phyloP scores from a whole-genome alignment of 2,113 vertebrate species.

The Zapornia atra region DNA sequence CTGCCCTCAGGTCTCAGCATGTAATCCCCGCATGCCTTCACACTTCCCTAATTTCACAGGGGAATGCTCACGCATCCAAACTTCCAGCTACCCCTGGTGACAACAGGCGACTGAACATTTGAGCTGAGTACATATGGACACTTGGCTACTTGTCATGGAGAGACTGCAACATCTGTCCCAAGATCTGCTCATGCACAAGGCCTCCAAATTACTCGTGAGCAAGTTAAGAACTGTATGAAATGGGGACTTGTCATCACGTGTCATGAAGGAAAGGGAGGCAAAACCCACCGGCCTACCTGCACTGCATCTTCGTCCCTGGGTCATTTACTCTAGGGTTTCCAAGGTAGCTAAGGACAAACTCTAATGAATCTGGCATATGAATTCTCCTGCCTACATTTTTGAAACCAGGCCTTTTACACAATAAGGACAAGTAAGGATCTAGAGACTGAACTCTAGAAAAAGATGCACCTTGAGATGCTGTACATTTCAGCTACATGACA shows the following conservation, averaged over 20 bases:
- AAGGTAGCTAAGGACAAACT: background rate
- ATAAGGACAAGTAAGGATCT: background rate
- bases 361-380: background rate
- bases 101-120: background rate
- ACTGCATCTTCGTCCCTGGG: background rate
- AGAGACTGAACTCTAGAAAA: background rate
- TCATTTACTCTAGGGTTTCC: background rate
- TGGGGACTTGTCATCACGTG: background rate
- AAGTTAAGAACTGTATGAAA: background rate
- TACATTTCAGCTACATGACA: background rate
- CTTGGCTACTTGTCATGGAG: background rate
- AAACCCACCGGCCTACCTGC: background rate
- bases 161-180: background rate
- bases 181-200: background rate
- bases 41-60: background rate
- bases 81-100: background rate
- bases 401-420: background rate
- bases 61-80: background rate
- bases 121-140: background rate
- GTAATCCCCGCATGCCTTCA: background rate
- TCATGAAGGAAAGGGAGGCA: background rate
- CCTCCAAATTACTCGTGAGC: background rate
- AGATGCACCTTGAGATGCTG: background rate
- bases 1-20: background rate
- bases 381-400: background rate